A percentile compares a stretch with the other conserved stretches of the same genome.
phyloP scores from a whole-genome alignment of 2,888 invertebrate species.

The Diaperis boleti region DNA sequence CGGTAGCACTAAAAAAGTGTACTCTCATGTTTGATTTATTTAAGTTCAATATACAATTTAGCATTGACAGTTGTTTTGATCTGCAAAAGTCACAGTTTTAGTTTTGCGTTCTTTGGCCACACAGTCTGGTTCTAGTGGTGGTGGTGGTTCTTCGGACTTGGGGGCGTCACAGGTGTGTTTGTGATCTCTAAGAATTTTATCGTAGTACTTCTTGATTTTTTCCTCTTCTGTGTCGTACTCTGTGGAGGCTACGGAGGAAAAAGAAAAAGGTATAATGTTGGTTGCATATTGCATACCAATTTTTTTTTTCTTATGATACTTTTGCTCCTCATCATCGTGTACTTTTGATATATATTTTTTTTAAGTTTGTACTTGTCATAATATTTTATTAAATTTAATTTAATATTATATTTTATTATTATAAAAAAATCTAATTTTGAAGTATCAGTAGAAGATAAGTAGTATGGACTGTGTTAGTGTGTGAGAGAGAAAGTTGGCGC shows the following conservation, averaged over 20 bases:
- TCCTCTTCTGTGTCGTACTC: conserved; percentile 63
- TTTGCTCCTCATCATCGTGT: too few species aligned
- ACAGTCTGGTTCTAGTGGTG: conserved; percentile 34
- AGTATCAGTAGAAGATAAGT: too few species aligned
- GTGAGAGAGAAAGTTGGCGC: too few species aligned
- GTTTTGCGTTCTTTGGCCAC: conserved; percentile 46
- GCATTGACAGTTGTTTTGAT: conserved; percentile 43
- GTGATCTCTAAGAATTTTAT: conserved; percentile 59
- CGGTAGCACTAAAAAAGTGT: conserved; percentile 40
- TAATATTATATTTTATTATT: too few species aligned
- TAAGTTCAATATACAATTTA: conserved; percentile 16
- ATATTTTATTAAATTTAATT: too few species aligned
- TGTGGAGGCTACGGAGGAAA: conserved; percentile 21
- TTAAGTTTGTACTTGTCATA: too few species aligned
- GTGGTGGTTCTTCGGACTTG: conserved; percentile 30
- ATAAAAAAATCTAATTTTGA: too few species aligned
- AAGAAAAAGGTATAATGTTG: too few species aligned
- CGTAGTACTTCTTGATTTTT: conserved; percentile 62
- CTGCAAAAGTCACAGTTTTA: conserved; percentile 58
- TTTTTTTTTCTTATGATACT: too few species aligned
- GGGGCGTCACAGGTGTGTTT: conserved; percentile 57
- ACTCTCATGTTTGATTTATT: neutral
- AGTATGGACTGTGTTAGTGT: too few species aligned
- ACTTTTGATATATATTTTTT: too few species aligned
- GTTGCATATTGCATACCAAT: neutral